phyloP scores from a whole-genome alignment of 2,888 invertebrate genomes.

The Nematopogon swammerdamellus region DNA sequence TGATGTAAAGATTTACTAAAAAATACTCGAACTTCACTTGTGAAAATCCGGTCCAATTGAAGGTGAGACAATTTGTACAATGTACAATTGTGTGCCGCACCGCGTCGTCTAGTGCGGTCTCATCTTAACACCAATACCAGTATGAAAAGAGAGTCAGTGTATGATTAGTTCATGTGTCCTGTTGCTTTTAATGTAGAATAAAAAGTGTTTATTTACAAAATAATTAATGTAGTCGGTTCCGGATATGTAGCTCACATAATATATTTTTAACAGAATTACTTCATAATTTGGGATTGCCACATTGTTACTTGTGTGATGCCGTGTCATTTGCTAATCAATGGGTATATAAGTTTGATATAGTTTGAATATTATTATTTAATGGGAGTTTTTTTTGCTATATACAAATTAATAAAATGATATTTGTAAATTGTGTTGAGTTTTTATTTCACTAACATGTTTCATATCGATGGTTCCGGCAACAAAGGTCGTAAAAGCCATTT shows the following conservation, averaged over 20 bases:
- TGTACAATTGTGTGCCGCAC: too few relatives aligned
- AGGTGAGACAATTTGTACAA: too few relatives aligned
- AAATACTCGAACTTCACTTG: too few relatives aligned
- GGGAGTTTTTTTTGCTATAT: background rate
- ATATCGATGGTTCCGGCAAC: too few relatives aligned
- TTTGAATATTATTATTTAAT: conserved; percentile 28
- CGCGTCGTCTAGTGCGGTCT: too few relatives aligned
- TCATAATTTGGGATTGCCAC: conserved; percentile 15
- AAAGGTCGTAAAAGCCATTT: too few relatives aligned
- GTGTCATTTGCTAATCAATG: conserved; percentile 26
- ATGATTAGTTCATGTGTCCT: too few relatives aligned
- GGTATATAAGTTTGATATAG: conserved; percentile 36
- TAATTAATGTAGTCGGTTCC: background rate
- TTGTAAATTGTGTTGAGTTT: background rate
- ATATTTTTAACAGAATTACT: background rate
- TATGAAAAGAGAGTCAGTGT: too few relatives aligned
- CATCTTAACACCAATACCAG: too few relatives aligned
- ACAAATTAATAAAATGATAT: background rate
- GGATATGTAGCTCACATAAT: background rate
- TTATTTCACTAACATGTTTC: too few relatives aligned
- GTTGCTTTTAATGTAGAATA: background rate
- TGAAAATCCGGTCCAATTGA: too few relatives aligned
- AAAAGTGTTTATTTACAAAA: background rate
- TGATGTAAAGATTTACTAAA: too few relatives aligned
- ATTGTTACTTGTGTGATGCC: conserved; percentile 6